Evolutionary conservation across 2,888 invertebrate species (phyloP), one percentile per base, ranked within the genome.

Genomic region (Drosophila tripunctata): DNA sequence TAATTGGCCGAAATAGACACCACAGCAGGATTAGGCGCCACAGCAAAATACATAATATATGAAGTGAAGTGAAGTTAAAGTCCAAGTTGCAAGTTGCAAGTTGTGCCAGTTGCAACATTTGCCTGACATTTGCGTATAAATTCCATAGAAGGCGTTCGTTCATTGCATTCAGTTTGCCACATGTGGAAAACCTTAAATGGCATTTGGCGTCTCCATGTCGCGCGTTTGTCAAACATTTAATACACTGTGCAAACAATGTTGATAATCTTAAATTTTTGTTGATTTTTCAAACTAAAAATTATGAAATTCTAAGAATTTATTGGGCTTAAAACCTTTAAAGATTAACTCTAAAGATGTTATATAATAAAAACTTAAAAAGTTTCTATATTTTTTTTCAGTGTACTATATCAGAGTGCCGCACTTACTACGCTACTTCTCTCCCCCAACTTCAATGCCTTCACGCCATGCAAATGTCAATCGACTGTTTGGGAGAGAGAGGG

Each of bases 1-100:
- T 86, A 83, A 83, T 88, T 86, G 86, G 69, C 76, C 87, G 87
- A 87, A 87, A 80, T 80, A 69, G 84, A 80, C 68, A 87, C 87
- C 76, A 4, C 10, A 22, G 21, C 68, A 75, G 78, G 81, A 82
- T 82, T 87, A 69, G 62, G 78, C 68, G 67, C 57, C 65, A 50
- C 15, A 17, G n/a, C n/a, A n/a, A n/a, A n/a, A n/a, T n/a, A n/a
- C n/a, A n/a, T n/a, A n/a, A n/a, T n/a, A n/a, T n/a, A n/a, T n/a
- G n/a, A n/a, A n/a, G n/a, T n/a, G 27, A 43, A 10, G 17, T 41
- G 50, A 41, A 27, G 22, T 22, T 54, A n/a, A 33, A 44, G 40
- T 48, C 51, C n/a, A 14, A 48, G 69, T 67, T 75, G n/a, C n/a
- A n/a, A n/a, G n/a, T n/a, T n/a, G n/a, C n/a, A 14, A 48, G 69